These are phyloP conservation scores for Sitta carolinensis DNA, from an alignment of 2,797 vertebrate species.

Conservation along the genomic window DNA sequence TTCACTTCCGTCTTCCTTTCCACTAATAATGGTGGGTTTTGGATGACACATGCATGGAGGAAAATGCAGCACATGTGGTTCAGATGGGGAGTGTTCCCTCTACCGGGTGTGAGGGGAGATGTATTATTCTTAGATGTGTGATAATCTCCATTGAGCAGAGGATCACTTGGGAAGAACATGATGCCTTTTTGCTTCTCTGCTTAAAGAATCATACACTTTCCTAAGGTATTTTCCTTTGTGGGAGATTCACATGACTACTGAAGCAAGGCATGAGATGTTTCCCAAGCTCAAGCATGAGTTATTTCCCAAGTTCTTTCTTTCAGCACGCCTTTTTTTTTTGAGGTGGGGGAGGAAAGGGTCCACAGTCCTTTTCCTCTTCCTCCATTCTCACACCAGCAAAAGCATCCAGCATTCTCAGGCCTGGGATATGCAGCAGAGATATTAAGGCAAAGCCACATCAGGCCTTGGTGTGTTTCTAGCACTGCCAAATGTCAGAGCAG, in stretches of 20 bases:
- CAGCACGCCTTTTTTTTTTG: background rate
- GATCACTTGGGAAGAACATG: background rate
- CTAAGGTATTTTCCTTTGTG: background rate
- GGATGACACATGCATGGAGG: background rate
- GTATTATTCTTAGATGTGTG: background rate
- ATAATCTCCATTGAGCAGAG: background rate
- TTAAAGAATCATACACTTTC: background rate
- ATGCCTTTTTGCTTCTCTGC: background rate
- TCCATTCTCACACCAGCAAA: background rate
- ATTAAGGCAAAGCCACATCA: background rate
- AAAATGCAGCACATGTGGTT: background rate
- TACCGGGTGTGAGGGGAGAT: fast-evolving
- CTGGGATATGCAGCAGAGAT: fast-evolving
- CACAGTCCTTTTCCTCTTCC: background rate
- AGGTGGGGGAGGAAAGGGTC: background rate
- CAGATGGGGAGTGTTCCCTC: fast-evolving
- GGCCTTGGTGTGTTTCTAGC: background rate
- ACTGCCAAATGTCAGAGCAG: background rate
- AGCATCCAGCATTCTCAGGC: background rate
- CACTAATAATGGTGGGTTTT: background rate
- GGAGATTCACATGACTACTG: background rate
- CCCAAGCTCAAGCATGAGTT: background rate
- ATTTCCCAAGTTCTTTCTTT: background rate
- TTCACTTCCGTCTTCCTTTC: background rate
- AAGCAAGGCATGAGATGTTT: background rate